phyloP scores from a whole-genome alignment of 2,888 invertebrate genomes.

The Drosophila anomalata region DNA sequence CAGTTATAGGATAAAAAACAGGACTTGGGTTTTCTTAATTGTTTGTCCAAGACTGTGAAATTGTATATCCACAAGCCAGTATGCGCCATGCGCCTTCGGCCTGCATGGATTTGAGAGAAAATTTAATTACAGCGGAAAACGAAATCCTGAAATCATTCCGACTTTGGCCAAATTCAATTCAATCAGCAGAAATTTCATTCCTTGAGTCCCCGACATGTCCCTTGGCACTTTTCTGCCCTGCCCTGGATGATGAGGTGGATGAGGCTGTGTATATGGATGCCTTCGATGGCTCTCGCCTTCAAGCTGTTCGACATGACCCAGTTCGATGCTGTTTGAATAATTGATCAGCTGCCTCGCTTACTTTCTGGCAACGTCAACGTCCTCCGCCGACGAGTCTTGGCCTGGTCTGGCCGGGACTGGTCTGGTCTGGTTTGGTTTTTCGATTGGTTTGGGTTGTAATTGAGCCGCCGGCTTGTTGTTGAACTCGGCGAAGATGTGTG shows the following conservation, averaged over 20 bases:
- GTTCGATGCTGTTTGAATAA: conserved; percentile 72
- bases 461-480: conserved; percentile 43
- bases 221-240: conserved; percentile 12
- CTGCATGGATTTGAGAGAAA: conserved; percentile 50
- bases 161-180: conserved; percentile 71
- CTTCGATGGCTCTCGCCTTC: conserved; percentile 10
- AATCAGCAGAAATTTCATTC: conserved; percentile 58
- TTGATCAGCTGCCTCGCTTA: conserved; percentile 66
- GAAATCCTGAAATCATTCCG: conserved; percentile 65
- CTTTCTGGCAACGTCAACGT: conserved; percentile 32
- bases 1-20: conserved; percentile 4
- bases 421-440: conserved; percentile 6
- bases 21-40: conserved; percentile 31
- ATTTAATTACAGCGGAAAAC: conserved; percentile 67
- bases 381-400: conserved; percentile 9
- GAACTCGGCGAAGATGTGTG: conserved; percentile 33
- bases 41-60: conserved; percentile 25
- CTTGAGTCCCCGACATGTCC: conserved; percentile 30
- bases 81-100: conserved; percentile 19
- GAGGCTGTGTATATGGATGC: not conserved
- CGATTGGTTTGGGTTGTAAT: conserved; percentile 31
- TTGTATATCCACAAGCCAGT: conserved; percentile 21
- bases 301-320: conserved; percentile 73
- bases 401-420: conserved; percentile 1
- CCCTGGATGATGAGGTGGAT: not conserved